These are phyloP conservation scores for Aldabrachelys gigantea DNA, from an alignment of 2,113 vertebrate genomes.

Conservation along the genomic window DNA sequence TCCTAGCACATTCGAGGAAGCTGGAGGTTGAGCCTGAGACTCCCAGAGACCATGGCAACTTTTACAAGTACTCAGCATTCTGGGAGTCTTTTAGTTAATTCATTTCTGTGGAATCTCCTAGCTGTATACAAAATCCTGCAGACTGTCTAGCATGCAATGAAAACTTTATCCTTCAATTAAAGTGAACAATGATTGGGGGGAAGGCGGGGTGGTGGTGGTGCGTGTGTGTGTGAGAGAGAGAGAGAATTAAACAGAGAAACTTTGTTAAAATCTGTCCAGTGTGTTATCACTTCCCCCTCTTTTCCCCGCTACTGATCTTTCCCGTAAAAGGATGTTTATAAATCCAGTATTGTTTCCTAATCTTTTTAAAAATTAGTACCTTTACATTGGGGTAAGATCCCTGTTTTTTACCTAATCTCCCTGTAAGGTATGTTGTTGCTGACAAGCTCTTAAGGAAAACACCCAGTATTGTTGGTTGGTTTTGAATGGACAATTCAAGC, in stretches of 20 bases:
- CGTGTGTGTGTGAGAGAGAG: background rate
- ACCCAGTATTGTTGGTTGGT: background rate
- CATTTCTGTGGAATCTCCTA: too few relatives aligned
- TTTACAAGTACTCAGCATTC: background rate
- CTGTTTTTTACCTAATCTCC: background rate
- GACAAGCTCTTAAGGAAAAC: slow-evolving; percentile 13
- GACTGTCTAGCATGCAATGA: background rate
- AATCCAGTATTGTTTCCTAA: background rate
- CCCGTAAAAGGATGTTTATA: background rate
- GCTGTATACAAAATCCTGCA: background rate
- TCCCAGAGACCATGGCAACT: background rate
- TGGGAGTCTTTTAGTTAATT: background rate
- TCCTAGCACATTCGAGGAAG: background rate
- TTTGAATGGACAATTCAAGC: background rate
- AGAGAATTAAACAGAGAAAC: background rate
- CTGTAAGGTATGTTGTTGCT: background rate
- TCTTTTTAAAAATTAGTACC: fast-evolving
- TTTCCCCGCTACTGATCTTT: background rate
- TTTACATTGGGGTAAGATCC: background rate
- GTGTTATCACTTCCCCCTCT: fast-evolving
- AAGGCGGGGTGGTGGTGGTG: too few relatives aligned
- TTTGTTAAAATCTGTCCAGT: background rate
- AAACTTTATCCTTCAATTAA: background rate
- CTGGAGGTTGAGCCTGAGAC: background rate
- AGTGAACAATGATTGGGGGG: background rate